Evolutionary conservation across 2,113 vertebrate genomes (phyloP).

Genomic region (Caloenas nicobarica): DNA sequence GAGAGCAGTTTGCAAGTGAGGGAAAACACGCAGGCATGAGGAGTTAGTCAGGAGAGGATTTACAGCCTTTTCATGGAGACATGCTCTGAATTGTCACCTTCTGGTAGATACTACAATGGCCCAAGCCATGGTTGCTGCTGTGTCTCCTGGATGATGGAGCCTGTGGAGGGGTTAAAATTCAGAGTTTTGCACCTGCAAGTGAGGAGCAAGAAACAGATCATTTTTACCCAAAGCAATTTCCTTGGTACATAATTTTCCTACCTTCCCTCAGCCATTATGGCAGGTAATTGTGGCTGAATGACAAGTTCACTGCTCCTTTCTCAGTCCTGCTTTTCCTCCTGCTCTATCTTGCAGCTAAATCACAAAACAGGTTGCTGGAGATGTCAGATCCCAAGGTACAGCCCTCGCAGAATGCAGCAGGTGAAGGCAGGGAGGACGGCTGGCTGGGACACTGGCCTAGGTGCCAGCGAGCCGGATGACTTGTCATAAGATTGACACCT

Average conservation of each 20-base stretch:
- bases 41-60: neutral
- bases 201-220: neutral
- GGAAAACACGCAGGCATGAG: neutral
- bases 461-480: fast-evolving
- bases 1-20: neutral
- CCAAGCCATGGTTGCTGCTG: neutral
- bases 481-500: neutral
- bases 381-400: neutral
- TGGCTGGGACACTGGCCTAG: too few species aligned
- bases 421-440: fast-evolving
- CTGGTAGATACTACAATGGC: neutral
- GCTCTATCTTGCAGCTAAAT: neutral
- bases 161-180: conserved; percentile 22
- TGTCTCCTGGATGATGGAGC: neutral
- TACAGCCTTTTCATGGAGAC: neutral
- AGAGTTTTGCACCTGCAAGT: neutral
- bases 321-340: neutral
- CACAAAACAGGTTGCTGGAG: neutral
- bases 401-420: neutral
- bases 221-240: conserved; percentile 58
- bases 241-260: conserved; percentile 37
- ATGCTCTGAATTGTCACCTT: neutral
- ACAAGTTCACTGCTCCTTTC: neutral
- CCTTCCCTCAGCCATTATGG: neutral
- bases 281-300: conserved; percentile 28